Conservation (phyloP, 2,797 vertebrate species). For the Clarias pachynema region DNA sequence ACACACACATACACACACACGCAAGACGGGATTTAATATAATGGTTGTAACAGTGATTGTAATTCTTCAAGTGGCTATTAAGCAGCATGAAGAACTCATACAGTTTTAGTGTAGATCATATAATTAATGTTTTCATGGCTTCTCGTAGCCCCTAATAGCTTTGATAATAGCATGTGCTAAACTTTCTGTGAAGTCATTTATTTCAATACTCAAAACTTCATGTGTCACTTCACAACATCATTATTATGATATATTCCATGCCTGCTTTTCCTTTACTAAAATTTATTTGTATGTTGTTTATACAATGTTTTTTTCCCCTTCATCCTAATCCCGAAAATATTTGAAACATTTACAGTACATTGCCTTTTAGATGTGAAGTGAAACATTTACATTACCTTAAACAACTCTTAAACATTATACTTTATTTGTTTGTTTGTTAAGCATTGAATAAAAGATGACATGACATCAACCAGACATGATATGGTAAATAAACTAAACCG, state of each 20-base stretch:
- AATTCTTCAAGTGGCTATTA: constrained; percentile 16
- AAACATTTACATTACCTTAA: too few relatives aligned
- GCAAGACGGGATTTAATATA: constrained; percentile 4
- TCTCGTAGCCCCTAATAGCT: background rate
- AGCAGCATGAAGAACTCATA: background rate
- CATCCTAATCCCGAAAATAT: background rate
- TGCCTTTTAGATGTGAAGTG: too few relatives aligned
- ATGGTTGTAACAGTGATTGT: constrained; percentile 8
- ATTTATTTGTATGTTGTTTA: too few relatives aligned
- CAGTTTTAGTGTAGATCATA: constrained; percentile 21
- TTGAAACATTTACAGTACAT: background rate
- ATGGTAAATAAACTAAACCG: too few relatives aligned
- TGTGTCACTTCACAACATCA: constrained; percentile 14
- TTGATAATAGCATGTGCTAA: constrained; percentile 22
- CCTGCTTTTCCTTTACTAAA: too few relatives aligned
- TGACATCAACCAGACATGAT: too few relatives aligned
- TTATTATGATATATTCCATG: background rate
- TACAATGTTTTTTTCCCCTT: too few relatives aligned
- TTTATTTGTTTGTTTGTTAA: background rate
- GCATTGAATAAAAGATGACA: background rate
- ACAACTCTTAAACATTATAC: background rate
- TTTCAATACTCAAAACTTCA: background rate
- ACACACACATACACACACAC: background rate
- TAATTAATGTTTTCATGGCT: constrained; percentile 26
- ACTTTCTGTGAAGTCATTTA: constrained; percentile 15